Evolutionary conservation across 2,113 vertebrate species (phyloP).

Genomic region (Paralichthys olivaceus): DNA sequence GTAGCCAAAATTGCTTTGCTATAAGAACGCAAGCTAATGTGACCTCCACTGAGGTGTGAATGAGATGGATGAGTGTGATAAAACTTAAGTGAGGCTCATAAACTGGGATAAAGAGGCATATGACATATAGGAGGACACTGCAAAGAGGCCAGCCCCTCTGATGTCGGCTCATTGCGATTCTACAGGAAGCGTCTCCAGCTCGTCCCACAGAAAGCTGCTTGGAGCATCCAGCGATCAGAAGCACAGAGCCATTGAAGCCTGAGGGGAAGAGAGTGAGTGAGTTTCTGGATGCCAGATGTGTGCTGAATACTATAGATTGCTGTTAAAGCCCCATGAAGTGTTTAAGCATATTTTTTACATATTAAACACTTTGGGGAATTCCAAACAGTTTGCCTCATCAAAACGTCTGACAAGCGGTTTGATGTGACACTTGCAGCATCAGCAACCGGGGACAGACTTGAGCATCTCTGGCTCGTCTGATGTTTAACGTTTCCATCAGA

Average conservation of each 20-base stretch:
- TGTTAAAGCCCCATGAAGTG: slow-evolving; percentile 22
- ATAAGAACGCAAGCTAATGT: background rate
- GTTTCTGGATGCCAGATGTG: slow-evolving; percentile 81
- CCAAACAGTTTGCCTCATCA: slow-evolving; percentile 26
- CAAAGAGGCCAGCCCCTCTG: slow-evolving; percentile 32
- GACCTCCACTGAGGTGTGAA: background rate
- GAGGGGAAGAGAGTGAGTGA: slow-evolving; percentile 27
- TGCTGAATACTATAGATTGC: slow-evolving; percentile 63
- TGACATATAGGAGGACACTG: slow-evolving; percentile 26
- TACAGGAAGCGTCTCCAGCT: slow-evolving; percentile 27
- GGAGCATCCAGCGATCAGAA: slow-evolving; percentile 54
- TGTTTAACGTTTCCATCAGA: slow-evolving; percentile 52
- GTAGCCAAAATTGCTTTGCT: background rate
- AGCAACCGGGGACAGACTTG: slow-evolving; percentile 44
- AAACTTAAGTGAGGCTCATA: slow-evolving; percentile 10
- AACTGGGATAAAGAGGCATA: slow-evolving; percentile 31
- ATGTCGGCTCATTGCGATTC: slow-evolving; percentile 56
- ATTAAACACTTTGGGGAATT: slow-evolving; percentile 41
- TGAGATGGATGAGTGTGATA: background rate
- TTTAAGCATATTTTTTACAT: slow-evolving; percentile 57
- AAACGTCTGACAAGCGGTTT: slow-evolving; percentile 26
- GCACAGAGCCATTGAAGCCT: slow-evolving; percentile 34
- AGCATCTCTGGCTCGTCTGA: slow-evolving; percentile 38
- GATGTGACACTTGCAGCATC: slow-evolving; percentile 43
- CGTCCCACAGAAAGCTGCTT: slow-evolving; percentile 38